Conservation (phyloP, 1,140 invertebrate genomes). For the Arctopsyche grandis region DNA sequence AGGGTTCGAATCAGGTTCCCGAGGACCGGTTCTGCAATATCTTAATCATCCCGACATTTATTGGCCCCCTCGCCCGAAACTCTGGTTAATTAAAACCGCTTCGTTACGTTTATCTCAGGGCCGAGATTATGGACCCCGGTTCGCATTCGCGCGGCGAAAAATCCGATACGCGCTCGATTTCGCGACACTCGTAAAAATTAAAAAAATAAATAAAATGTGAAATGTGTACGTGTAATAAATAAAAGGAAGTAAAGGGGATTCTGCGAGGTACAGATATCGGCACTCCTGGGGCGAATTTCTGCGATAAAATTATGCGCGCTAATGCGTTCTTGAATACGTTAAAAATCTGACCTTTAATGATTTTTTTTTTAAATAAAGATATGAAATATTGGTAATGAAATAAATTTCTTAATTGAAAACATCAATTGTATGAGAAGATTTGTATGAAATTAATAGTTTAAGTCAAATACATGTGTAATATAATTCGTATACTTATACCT, state of each 20-base stretch:
- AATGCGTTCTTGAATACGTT: background rate
- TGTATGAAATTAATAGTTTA: too few species aligned
- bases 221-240: background rate
- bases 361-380: too few species aligned
- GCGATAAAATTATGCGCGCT: background rate
- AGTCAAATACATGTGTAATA: too few species aligned
- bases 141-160: background rate
- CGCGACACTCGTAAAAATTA: slow-evolving; percentile 3
- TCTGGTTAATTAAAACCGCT: slow-evolving; percentile 34
- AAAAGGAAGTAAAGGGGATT: background rate
- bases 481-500: too few species aligned
- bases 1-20: background rate
- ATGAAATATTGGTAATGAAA: too few species aligned
- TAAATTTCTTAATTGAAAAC: too few species aligned
- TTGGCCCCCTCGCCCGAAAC: background rate
- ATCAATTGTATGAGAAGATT: too few species aligned
- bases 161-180: background rate
- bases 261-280: background rate
- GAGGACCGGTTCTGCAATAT: slow-evolving; percentile 22
- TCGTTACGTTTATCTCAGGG: slow-evolving; percentile 29
- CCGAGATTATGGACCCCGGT: slow-evolving; percentile 3
- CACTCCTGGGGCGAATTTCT: background rate
- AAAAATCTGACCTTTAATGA: background rate
- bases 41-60: slow-evolving; percentile 36
- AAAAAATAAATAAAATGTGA: background rate